Base-by-base conservation (phyloP, 2,888 invertebrate genomes). In the Strigamia transsilvanica region DNA sequence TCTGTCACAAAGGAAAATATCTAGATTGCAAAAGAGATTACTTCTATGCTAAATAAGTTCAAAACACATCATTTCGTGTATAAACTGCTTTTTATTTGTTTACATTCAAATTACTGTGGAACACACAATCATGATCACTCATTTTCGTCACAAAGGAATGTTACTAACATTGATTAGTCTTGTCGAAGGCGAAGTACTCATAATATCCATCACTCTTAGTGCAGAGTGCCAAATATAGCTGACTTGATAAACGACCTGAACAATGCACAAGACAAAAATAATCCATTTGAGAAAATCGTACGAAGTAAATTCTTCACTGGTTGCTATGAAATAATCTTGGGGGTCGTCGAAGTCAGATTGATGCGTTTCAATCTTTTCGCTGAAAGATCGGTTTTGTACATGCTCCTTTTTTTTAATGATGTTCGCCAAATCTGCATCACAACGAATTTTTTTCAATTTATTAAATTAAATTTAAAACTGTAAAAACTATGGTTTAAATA, bases 261-360 rank as follows among this genome's bases (percentile, higher is more conserved):
- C 32, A 1, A 73, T 73, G 73, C 73, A 73, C 13, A 73, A 4
- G 32, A 73, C 73, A 32, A 73, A 73, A 9, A 73, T 73, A 15
- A 73, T 73, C 73, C 73, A 27, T n/a, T 73, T 73, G 10, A 73
- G 32, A 13, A 73, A 32, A 73, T 73, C 73, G 15, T 73, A 32
- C 5, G 73, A 73, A 0, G 73, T 73, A n/a, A 73, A 73, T 32
- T 73, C 73, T 10, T 73, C 73, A 56, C 9, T 56, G 15, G 46
- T 7, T 38, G 38, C 38, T 38, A 38, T 38, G 6, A 38, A 38
- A 10, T 38, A 38, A 38, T 38, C 38, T 38, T 38, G 38, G 10
- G 38, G 38, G 6, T 46, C 15, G 4, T 46, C 46, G 2, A 13
- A 46, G 12, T 46, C 46, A n/a, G 46, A 4, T n/a, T 46, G 46